These are phyloP conservation scores for Aplidium turbinatum DNA, from an alignment of 23 tunicate species.

Conservation along the genomic window DNA sequence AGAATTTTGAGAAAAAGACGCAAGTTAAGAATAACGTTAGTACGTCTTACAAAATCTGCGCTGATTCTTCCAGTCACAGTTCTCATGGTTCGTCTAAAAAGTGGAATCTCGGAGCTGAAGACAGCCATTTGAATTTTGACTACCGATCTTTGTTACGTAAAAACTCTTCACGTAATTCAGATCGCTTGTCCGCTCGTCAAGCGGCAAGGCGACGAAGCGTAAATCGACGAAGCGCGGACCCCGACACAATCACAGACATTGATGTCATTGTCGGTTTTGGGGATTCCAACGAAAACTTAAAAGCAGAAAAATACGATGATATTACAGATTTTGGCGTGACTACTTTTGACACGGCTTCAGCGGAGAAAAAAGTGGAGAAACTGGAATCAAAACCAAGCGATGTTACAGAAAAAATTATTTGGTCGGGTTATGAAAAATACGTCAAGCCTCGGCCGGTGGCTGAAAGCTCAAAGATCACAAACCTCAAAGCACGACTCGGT, in stretches of 20 bases:
- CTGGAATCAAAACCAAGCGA: no score
- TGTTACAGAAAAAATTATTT: constrained; percentile 64
- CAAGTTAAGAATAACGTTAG: neutral
- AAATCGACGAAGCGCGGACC: constrained; percentile 45
- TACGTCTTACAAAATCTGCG: no score
- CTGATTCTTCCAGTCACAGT: constrained; percentile 4
- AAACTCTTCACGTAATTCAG: neutral
- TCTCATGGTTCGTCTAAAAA: neutral
- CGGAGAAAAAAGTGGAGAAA: no score
- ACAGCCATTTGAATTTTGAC: constrained; percentile 19
- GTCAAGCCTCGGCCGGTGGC: constrained; percentile 13
- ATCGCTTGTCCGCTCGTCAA: no score
- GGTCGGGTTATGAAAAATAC: constrained; percentile 49
- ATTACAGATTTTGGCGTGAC: no score
- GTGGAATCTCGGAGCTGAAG: neutral
- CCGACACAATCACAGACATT: constrained; percentile 69
- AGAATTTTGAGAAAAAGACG: neutral
- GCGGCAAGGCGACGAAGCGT: no score
- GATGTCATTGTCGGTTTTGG: constrained; percentile 39
- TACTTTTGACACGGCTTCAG: no score
- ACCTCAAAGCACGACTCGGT: constrained; percentile 44
- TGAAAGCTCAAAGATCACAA: constrained; percentile 29
- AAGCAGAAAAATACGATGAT: no score
- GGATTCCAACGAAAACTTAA: no score
- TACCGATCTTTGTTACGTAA: constrained; percentile 47